Evolutionary conservation across 2,113 vertebrate species (phyloP).

Genomic region (Empidonax alnorum): DNA sequence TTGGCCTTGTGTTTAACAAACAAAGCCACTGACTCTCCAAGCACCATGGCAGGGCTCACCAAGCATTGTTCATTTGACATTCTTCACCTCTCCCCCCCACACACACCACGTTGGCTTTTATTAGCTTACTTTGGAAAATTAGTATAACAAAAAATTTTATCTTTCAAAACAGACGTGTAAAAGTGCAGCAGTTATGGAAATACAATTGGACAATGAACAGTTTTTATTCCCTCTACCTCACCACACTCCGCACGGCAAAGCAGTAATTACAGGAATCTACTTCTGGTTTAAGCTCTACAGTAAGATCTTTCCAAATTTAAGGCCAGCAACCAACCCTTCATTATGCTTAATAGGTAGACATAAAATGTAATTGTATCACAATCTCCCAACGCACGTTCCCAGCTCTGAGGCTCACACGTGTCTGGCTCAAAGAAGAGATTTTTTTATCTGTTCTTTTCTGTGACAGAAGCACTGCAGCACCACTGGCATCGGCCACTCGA

Average conservation of each 20-base stretch:
- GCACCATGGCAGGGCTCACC: background rate
- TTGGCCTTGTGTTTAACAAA: background rate
- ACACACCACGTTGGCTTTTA: background rate
- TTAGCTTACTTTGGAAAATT: conserved; percentile 25
- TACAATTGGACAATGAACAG: conserved; percentile 53
- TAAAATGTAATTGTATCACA: conserved; percentile 63
- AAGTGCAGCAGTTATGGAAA: conserved; percentile 26
- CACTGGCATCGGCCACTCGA: background rate
- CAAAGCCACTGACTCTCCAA: background rate
- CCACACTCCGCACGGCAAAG: conserved; percentile 16
- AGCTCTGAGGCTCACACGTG: conserved; percentile 7
- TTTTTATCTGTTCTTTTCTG: background rate
- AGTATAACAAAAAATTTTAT: conserved; percentile 8
- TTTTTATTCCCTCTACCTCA: conserved; percentile 27
- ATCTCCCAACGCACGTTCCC: background rate
- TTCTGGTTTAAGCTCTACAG: conserved; percentile 66
- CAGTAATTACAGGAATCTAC: conserved; percentile 64
- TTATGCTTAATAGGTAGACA: conserved; percentile 68
- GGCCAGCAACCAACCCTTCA: conserved; percentile 67
- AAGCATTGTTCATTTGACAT: background rate
- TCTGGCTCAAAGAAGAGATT: conserved; percentile 17
- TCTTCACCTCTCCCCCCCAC: background rate
- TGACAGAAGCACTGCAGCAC: background rate
- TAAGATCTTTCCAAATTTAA: conserved; percentile 69
- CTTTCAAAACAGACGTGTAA: conserved; percentile 35